Evolutionary conservation across 2,113 vertebrate species (phyloP), one percentile per base, ranked within the genome.

Genomic region (Diadophis punctatus): DNA sequence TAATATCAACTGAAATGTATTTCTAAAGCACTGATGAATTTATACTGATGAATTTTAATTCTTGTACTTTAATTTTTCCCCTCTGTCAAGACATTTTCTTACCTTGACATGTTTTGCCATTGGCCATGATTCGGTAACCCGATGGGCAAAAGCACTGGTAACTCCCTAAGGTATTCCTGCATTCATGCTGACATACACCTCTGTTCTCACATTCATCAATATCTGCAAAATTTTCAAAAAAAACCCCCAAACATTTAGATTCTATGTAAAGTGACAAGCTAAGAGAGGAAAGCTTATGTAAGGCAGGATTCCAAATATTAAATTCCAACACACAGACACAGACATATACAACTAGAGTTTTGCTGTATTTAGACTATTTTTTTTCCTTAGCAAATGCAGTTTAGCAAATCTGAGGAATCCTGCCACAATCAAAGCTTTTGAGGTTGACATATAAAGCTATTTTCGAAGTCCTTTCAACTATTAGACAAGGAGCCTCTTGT

Each of bases 81-180:
- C 10, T n/a, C 0, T 2, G 34, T 18, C 20, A 30, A 4, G 43
- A 11, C 1, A n/a, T 88, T n/a, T 88, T 90, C 93, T 90, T 96
- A 99, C 99, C 99, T 98, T 99, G 99, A 90, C 99, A 99, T 1
- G 98, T 98, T 96, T 99, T 99, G 86, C 99, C 98, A 0, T 99
- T 99, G 95, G 98, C 68, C 97, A 97, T 98, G 88, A 99, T 98
- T 18, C 96, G 98, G 92, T 99, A 99, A 20, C 99, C 99, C 0
- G 94, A 43, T 0, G 99, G 99, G 96, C 99, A 99, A 56, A 98
- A 27, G 89, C 99, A 99, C 91, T 97, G 98, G 95, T 99, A 98
- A 94, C 99, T 99, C 30, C 99, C 99, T 8, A 97, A 97, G 68
- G 98, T 98, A 96, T 99, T 99, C 94, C 98, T 97, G 96, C 99